Percentiles rank a stretch among this genome's conserved stretches.
These are phyloP conservation scores for Zonitis immaculata DNA, from an alignment of 2,888 invertebrate species.

Conservation along the genomic window DNA sequence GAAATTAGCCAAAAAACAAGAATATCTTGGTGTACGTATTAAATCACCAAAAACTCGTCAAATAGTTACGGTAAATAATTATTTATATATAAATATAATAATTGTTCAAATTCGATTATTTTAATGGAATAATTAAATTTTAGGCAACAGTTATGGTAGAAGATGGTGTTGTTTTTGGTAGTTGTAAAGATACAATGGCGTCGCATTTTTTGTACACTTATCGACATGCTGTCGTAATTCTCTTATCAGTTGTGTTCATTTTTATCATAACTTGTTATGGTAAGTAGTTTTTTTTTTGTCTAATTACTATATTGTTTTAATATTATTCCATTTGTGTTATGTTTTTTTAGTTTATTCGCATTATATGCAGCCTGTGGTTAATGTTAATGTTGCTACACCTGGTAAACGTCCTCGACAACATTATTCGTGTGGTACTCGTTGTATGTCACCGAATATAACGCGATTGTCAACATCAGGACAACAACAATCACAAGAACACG, in stretches of 20 bases:
- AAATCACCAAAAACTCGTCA: conserved; percentile 41
- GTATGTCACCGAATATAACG: background rate
- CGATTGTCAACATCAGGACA: conserved; percentile 4
- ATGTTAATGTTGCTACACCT: conserved; percentile 38
- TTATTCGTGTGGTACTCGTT: background rate
- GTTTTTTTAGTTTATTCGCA: conserved; percentile 42
- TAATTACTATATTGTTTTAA: conserved; percentile 1
- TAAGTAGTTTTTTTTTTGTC: conserved; percentile 29
- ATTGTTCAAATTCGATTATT: background rate
- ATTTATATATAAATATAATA: background rate
- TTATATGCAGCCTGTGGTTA: conserved; percentile 44
- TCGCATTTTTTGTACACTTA: conserved; percentile 26
- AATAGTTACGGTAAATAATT: conserved; percentile 1
- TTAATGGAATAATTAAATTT: conserved; percentile 12
- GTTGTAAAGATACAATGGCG: conserved; percentile 21
- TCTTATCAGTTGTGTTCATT: conserved; percentile 35
- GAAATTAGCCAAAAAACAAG: conserved; percentile 41
- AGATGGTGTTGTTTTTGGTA: conserved; percentile 2
- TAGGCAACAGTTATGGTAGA: conserved; percentile 31
- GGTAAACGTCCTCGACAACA: conserved; percentile 20
- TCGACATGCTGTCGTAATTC: conserved; percentile 23
- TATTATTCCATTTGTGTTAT: conserved; percentile 1
- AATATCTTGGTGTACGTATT: conserved; percentile 41
- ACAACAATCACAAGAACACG: no score
- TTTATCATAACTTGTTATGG: conserved; percentile 44